Base-by-base conservation (phyloP, 92 coral and sea anemone genomes). In the Nematostella vectensis region DNA sequence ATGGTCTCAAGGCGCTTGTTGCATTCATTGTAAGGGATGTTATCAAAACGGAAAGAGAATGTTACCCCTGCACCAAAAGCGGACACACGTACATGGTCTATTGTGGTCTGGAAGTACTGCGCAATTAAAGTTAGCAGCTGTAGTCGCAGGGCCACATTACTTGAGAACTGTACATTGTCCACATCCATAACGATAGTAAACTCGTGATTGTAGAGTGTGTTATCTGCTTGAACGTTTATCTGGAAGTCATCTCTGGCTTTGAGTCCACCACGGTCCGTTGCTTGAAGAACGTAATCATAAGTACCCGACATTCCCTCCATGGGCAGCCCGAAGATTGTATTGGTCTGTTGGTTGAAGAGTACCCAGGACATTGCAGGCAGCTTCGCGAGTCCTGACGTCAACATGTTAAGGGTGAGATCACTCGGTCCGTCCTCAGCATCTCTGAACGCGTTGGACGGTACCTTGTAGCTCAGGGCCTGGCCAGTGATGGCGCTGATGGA, bases 401-500 rank as follows among this genome's bases (percentile, higher is more conserved):
- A 75, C 38, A 86, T 48, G 0, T 68, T 77, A 23, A 93, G 78
- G 37, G 53, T 58, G 17, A 93, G 50, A 10, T 82, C 54, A 2
- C 84, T 71, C 25, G 43, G 44, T 12, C 88, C 91, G 52, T 93
- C 99, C 50, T 82, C 85, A 13, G 42, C 47, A 47, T 93, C 99
- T 27, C 11, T 44, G 51, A 93, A 78, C 8, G 57, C 72, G 42
- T 87, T 67, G 26, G 22, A 50, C 27, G 88, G 79, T 43, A 87
- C 69, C 21, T 31, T 44, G 25, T 53, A 69, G 3, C 68, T 67
- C 22, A 81, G 53, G 18, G 70, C 76, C 25, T 38, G 83, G 2
- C 95, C 88, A 23, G 67, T 50, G 31, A 50, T 48, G 6, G 55
- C 74, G 50, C 50, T 59, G n/a, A 86, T 31, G 10, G 17, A 51